A percentile compares a stretch with the other conserved stretches of the same genome.
Conservation (phyloP, 2,888 invertebrate genomes). For the Rhagophthalmus giganteus region DNA sequence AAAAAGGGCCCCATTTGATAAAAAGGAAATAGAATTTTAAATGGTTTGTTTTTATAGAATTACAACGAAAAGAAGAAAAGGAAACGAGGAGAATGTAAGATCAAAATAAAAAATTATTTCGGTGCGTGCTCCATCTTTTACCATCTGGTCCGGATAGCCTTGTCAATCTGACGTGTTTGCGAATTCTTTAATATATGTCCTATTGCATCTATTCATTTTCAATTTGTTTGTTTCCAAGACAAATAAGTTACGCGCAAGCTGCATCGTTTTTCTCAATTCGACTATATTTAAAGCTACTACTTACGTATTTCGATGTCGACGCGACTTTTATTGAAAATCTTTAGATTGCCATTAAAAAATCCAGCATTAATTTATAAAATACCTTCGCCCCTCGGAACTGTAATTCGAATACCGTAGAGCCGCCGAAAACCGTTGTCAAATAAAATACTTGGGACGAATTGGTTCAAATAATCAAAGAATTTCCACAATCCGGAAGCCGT, state of each 20-base stretch:
- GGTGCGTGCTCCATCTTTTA: slow-evolving; percentile 14
- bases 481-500: slow-evolving; percentile 11
- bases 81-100: slow-evolving; percentile 12
- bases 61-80: slow-evolving; percentile 13
- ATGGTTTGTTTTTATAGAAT: slow-evolving; percentile 5
- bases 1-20: slow-evolving; percentile 5
- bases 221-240: slow-evolving; percentile 13
- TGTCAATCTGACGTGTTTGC: slow-evolving; percentile 14
- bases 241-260: slow-evolving; percentile 2
- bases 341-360: too few species aligned
- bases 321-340: too few species aligned
- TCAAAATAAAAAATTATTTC: slow-evolving; percentile 21
- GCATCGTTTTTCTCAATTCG: slow-evolving; percentile 3
- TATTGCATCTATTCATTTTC: slow-evolving; percentile 16
- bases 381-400: too few species aligned
- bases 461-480: slow-evolving; percentile 14
- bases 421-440: slow-evolving; percentile 7
- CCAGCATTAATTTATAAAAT: too few species aligned
- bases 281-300: neutral
- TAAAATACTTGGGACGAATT: slow-evolving; percentile 9
- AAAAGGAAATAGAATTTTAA: slow-evolving; percentile 12
- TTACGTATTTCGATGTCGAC: too few species aligned
- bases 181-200: slow-evolving; percentile 15
- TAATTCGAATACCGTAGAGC: slow-evolving; percentile 1
- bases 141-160: slow-evolving; percentile 14